Base-by-base conservation (phyloP, 2,888 invertebrate species). In the Spilosoma lubricipeda region DNA sequence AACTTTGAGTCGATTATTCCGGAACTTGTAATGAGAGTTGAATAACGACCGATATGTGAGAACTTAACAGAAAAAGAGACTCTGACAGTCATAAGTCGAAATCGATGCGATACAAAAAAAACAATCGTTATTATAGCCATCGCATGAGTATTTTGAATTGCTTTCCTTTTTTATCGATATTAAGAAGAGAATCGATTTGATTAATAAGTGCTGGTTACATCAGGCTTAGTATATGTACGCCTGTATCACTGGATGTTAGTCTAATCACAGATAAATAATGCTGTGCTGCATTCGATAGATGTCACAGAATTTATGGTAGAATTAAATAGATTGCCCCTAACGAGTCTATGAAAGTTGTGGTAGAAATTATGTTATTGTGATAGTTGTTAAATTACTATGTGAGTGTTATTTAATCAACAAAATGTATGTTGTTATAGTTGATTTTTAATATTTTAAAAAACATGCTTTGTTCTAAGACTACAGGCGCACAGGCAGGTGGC, bases 291-390 rank as follows among this genome's bases (percentile, higher is more conserved):
- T 48, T 48, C 20, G 48, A 48, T 56, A 56, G 27, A 27, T 48
- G 48, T 20, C 33, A 23, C 48, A 18, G 23, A 67, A 36, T 56
- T 8, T 69, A 45, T 45, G 18, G 18, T 39, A 36, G 56, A 48
- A 30, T 42, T 45, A 65, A 65, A 48, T 64, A 27, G 33, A n/a
- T 52, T 69, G 65, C 42, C 56, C 33, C 36, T 64, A 48, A 65
- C 64, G 52, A 73, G 68, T 66, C 65, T 73, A 42, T 72, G 65
- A 76, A 73, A 80, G 66, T 72, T 75, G 77, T 70, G 69, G 52
- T 83, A 77, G 86, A 71, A 73, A 71, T 77, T 65, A 52, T 78
- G 77, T 74, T 67, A 76, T 67, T 85, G 82, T 82, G 82, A 77
- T 82, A 80, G 59, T 59, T 39, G 65, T n/a, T 72, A 65, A 36